Evolutionary conservation across 2,888 invertebrate species (phyloP), one percentile per base, ranked within the genome.

Genomic region (Lapara coniferarum): DNA sequence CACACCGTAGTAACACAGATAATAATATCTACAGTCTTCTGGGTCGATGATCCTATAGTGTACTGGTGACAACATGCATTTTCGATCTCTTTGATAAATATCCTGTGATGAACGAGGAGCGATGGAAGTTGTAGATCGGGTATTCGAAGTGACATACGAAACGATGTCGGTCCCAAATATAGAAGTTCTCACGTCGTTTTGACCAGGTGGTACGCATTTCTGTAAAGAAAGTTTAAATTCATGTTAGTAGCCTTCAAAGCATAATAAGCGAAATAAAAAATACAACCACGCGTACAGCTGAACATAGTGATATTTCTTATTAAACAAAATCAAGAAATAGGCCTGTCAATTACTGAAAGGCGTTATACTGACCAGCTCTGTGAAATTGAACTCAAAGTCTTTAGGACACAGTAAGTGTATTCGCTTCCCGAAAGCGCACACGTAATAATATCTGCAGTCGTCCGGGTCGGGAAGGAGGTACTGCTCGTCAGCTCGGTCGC

Each of bases 401-500:
- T 44, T 1, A 12, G 56, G 13, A 46, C 67, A 67, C 25, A 44
- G 14, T 7, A 57, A 8, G 16, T 49, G 67, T 5, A 46, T 56
- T 12, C 12, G 5, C 2, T 56, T 19, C 25, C 57, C 55, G n/a
- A 25, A 55, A 3, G 19, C 10, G 25, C 67, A 67, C 12, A 44
- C 46, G 49, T 67, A 67, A 25, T 67, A 67, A 57, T 67, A 49
- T 16, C 19, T 67, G 37, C 67, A 67, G 19, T 46, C 14, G 5
- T 46, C 8, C 0, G 46, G 49, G 46, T 67, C 59, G 44, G 59
- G 59, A 0, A 59, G 2, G 6, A 44, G 59, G 12, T 59, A 59
- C 10, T 59, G 59, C n/a, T 46, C n/a, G 0, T n/a, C 10, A 4
- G 16, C 1, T 10, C 5, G 16, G 10, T n/a, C 46, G 16, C 59